These are phyloP conservation scores for Yponomeuta malinellus DNA, from an alignment of 2,888 invertebrate genomes.

Conservation along the genomic window DNA sequence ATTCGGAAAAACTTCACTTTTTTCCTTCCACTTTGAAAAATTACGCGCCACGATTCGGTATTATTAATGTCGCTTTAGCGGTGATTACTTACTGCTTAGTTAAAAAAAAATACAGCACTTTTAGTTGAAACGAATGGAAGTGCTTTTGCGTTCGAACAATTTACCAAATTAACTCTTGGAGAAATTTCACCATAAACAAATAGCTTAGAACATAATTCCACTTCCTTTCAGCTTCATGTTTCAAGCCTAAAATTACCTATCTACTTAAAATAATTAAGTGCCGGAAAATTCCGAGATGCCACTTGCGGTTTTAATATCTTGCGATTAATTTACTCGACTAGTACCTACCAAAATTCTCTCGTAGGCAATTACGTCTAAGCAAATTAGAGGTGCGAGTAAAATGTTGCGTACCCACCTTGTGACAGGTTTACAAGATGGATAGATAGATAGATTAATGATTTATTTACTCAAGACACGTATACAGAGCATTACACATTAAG, in stretches of 20 bases:
- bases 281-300: neutral
- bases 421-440: too few relatives aligned
- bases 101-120: constrained; percentile 2
- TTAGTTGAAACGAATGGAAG: neutral
- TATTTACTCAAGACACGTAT: too few relatives aligned
- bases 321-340: neutral
- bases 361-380: neutral
- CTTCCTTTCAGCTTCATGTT: neutral
- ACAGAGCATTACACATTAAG: too few relatives aligned
- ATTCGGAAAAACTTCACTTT: constrained; percentile 28
- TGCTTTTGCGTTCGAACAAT: neutral
- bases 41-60: constrained; percentile 2
- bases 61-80: constrained; percentile 4
- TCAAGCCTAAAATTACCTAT: neutral
- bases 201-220: neutral
- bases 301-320: neutral
- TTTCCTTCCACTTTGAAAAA: constrained; percentile 8
- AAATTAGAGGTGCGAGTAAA: neutral
- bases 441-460: too few relatives aligned
- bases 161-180: neutral
- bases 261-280: neutral
- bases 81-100: constrained; percentile 3
- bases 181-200: neutral
- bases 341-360: neutral
- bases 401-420: too few relatives aligned